Conservation (phyloP, 2,888 invertebrate genomes). For the Luffia ferchaultella region DNA sequence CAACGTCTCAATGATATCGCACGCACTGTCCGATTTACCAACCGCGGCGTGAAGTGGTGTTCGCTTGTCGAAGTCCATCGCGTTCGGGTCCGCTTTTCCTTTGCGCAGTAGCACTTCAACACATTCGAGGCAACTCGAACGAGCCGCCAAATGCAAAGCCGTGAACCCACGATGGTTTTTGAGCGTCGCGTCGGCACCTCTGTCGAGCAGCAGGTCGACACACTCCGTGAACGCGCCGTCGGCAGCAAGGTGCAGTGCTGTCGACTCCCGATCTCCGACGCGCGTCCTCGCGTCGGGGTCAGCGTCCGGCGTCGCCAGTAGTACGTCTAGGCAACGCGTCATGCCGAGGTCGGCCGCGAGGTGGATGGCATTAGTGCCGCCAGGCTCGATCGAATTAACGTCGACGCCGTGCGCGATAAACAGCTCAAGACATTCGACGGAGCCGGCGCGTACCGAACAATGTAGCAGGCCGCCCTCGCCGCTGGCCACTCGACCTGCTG, state of each 20-base stretch:
- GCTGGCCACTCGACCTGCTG: slow-evolving; percentile 71
- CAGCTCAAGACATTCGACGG: slow-evolving; percentile 79
- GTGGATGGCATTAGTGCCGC: slow-evolving; percentile 82
- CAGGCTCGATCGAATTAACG: slow-evolving; percentile 77
- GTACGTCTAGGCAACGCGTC: slow-evolving; percentile 75
- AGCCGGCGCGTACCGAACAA: slow-evolving; percentile 85
- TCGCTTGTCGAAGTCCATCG: slow-evolving; percentile 81
- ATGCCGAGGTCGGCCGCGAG: slow-evolving; percentile 83
- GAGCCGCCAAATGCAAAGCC: slow-evolving; percentile 84
- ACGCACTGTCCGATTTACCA: slow-evolving; percentile 82
- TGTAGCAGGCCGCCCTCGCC: slow-evolving; percentile 83
- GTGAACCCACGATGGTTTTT: slow-evolving; percentile 84
- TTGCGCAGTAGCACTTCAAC: slow-evolving; percentile 79
- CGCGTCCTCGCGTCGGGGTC: slow-evolving; percentile 75
- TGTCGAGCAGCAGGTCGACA: slow-evolving; percentile 75
- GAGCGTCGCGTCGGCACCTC: slow-evolving; percentile 78
- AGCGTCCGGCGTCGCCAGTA: slow-evolving; percentile 76
- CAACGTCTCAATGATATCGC: slow-evolving; percentile 80
- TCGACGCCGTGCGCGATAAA: slow-evolving; percentile 79
- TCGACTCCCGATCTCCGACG: slow-evolving; percentile 77
- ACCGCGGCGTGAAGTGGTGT: slow-evolving; percentile 86
- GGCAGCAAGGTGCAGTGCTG: slow-evolving; percentile 85
- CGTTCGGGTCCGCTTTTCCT: slow-evolving; percentile 80
- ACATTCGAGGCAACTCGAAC: slow-evolving; percentile 81
- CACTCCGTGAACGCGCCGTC: slow-evolving; percentile 88